Base-by-base conservation (phyloP, 2,888 invertebrate species). In the Synanthedon formicaeformis region DNA sequence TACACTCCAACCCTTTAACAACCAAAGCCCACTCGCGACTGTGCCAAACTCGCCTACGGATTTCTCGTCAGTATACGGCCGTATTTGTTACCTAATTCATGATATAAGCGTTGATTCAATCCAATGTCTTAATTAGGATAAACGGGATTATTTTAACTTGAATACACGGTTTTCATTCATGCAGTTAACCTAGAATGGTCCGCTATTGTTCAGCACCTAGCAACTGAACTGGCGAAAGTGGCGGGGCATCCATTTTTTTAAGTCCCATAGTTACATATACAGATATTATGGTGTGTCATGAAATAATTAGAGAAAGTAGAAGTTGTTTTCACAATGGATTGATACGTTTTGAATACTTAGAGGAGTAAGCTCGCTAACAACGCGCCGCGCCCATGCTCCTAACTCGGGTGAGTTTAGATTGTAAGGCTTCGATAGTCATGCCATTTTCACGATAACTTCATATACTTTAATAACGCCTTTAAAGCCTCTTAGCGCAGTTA, bases 351-450 rank as follows among this genome's bases (percentile, higher is more conserved):
- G 18, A 50, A 34, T 73, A 23, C 23, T 5, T 23, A 75, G 74
- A 73, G 77, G 75, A 81, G 77, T 79, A 79, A 76, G 78, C 73
- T 72, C 65, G 72, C 65, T 73, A 74, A 72, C 72, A 72, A 66
- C 73, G 83, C 81, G 84, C 84, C 83, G 86, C 86, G 86, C 86
- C 86, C 85, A 87, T 87, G 86, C 78, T 71, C 80, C 73, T 75
- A 75, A 76, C 77, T 75, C 78, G 78, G 86, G 86, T 86, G 76
- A 87, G 86, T 87, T 75, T 87, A 85, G 72, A 69, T 80, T 79
- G 68, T 87, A 86, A 84, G 86, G 83, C 77, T 85, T 86, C 84
- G 67, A 71, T 57, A 59, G 72, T 63, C 76, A 77, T 78, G 78
- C 77, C 77, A 75, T 78, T 78, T 78, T 75, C 69, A 69, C 69